Evolutionary conservation across 2,888 invertebrate species (phyloP).

Genomic region (Antheraea yamamai): DNA sequence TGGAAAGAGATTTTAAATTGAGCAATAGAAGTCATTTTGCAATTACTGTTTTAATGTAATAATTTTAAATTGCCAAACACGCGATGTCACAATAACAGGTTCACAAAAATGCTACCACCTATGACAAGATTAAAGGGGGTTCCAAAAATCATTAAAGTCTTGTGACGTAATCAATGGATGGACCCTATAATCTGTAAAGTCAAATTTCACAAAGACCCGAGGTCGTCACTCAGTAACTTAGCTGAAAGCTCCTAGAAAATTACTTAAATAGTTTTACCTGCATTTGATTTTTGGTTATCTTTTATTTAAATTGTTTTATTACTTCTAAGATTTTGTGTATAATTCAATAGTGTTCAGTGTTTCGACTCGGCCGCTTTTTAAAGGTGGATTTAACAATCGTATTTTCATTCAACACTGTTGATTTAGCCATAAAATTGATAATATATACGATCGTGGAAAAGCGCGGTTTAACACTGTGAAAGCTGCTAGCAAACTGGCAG

Average conservation of each 20-base stretch:
- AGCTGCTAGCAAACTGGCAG: constrained; percentile 78
- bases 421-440: constrained; percentile 55
- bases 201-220: constrained; percentile 22
- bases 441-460: constrained; percentile 58
- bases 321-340: constrained; percentile 50
- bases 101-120: too few relatives aligned
- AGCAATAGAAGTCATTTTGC: too few relatives aligned
- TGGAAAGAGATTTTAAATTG: too few relatives aligned
- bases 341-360: constrained; percentile 47
- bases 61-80: too few relatives aligned
- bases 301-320: constrained; percentile 59
- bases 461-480: constrained; percentile 60
- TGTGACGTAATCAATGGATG: too few relatives aligned
- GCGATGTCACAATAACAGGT: too few relatives aligned
- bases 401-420: constrained; percentile 40
- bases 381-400: constrained; percentile 43
- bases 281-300: constrained; percentile 64
- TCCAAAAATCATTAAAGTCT: neutral
- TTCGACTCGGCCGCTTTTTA: constrained; percentile 44
- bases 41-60: too few relatives aligned
- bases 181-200: neutral
- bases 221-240: constrained; percentile 49
- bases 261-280: constrained; percentile 59
- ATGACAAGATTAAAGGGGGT: too few relatives aligned
- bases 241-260: constrained; percentile 70